A percentile compares a stretch with the other conserved stretches of the same genome.
These are phyloP conservation scores for Camponotus pennsylvanicus DNA, from an alignment of 1,140 invertebrate genomes.

Conservation along the genomic window DNA sequence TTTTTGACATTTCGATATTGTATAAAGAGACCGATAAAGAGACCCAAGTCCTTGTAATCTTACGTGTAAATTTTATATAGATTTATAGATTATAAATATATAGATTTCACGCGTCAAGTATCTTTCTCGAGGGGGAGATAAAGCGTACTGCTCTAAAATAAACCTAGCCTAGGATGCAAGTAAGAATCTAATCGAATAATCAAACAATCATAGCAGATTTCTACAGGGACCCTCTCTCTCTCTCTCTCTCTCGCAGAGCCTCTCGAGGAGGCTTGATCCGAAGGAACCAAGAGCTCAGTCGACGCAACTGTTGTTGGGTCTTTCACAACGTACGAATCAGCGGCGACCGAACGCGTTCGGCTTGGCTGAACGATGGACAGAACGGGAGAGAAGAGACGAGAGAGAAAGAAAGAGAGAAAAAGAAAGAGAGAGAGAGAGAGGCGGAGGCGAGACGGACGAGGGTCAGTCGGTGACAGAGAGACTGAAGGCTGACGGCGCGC, in stretches of 20 bases:
- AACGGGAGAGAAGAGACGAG: constrained; percentile 18
- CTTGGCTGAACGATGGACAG: constrained; percentile 34
- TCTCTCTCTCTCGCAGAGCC: background rate
- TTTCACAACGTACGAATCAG: constrained; percentile 45
- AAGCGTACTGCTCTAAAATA: too few relatives aligned
- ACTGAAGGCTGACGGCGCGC: constrained; percentile 37
- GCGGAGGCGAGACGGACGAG: constrained; percentile 59
- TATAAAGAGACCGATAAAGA: too few relatives aligned
- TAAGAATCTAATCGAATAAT: background rate
- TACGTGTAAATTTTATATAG: too few relatives aligned
- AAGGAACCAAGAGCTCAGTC: constrained; percentile 32
- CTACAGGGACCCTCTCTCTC: too few relatives aligned
- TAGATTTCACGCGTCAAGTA: too few relatives aligned
- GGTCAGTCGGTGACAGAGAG: constrained; percentile 40
- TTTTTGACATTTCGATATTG: too few relatives aligned
- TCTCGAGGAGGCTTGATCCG: constrained; percentile 8
- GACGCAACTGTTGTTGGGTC: constrained; percentile 35
- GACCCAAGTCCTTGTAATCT: too few relatives aligned
- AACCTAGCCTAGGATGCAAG: background rate
- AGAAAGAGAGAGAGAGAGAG: constrained; percentile 9
- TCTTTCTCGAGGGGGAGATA: too few relatives aligned
- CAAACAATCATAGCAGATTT: background rate
- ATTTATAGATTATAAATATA: too few relatives aligned
- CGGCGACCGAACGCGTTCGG: constrained; percentile 41
- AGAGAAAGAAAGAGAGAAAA: background rate